A percentile compares a stretch with the other conserved stretches of the same genome.
Conservation (phyloP, 2,888 invertebrate species). For the Cybosia mesomella region DNA sequence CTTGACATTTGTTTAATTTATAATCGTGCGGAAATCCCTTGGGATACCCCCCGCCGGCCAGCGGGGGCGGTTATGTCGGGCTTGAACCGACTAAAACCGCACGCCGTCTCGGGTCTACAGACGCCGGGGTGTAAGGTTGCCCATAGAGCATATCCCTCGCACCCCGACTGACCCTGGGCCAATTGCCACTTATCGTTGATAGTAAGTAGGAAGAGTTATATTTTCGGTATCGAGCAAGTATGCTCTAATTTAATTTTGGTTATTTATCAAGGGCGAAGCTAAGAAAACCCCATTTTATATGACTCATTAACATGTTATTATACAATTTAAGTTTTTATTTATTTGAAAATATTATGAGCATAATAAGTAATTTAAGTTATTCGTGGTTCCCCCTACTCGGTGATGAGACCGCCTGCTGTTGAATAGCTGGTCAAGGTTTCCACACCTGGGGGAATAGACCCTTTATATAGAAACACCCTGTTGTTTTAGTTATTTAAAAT, state of each 20-base stretch:
- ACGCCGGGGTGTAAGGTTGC: too few relatives aligned
- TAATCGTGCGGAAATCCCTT: too few relatives aligned
- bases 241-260: background rate
- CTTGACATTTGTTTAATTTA: too few relatives aligned
- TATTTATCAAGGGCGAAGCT: background rate
- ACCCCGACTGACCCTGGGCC: too few relatives aligned
- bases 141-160: too few relatives aligned
- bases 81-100: too few relatives aligned
- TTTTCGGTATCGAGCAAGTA: background rate
- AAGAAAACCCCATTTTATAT: slow-evolving; percentile 1
- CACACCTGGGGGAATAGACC: background rate
- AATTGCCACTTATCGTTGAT: too few relatives aligned
- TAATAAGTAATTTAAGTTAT: background rate
- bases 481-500: background rate
- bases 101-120: too few relatives aligned
- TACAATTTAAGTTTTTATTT: slow-evolving; percentile 2
- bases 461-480: slow-evolving; percentile 1
- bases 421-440: background rate
- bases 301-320: slow-evolving; percentile 3
- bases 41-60: too few relatives aligned
- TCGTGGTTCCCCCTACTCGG: background rate
- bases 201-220: too few relatives aligned
- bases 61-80: too few relatives aligned
- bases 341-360: background rate
- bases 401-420: slow-evolving; percentile 4